Percentiles rank a stretch among this genome's conserved stretches.
phyloP scores from a whole-genome alignment of 2,888 invertebrate genomes.

The Campoplex capitator region DNA sequence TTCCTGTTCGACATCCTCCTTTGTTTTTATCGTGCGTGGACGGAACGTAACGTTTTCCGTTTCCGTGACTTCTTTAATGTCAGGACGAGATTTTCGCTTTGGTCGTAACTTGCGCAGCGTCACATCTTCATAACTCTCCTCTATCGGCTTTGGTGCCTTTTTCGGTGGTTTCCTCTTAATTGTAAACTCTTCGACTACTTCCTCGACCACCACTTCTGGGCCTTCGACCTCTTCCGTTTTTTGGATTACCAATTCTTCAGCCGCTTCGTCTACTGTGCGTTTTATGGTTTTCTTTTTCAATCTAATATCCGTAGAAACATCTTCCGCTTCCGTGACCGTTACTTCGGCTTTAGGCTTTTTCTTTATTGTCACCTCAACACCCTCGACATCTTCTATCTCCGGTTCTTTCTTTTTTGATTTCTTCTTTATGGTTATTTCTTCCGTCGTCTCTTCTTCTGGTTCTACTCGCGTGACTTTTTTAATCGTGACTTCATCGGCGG shows the following conservation, averaged over 20 bases:
- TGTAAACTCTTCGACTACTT: slow-evolving; percentile 85
- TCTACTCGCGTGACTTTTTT: slow-evolving; percentile 74
- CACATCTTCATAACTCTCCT: slow-evolving; percentile 89
- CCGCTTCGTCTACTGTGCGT: slow-evolving; percentile 76
- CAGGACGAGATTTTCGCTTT: slow-evolving; percentile 88
- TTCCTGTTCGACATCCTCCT: slow-evolving; percentile 95
- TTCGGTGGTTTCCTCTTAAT: slow-evolving; percentile 86
- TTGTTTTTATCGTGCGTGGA: slow-evolving; percentile 91
- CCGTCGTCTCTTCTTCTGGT: slow-evolving; percentile 74
- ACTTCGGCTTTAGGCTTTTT: slow-evolving; percentile 76
- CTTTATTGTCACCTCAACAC: slow-evolving; percentile 76
- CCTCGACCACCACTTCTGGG: slow-evolving; percentile 75
- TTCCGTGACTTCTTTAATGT: slow-evolving; percentile 90
- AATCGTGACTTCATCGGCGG: slow-evolving; percentile 84
- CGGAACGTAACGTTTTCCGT: slow-evolving; percentile 93
- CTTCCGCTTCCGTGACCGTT: slow-evolving; percentile 73
- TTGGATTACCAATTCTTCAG: slow-evolving; percentile 77
- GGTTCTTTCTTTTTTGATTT: slow-evolving; percentile 72
- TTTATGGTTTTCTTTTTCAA: slow-evolving; percentile 81
- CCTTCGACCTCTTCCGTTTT: slow-evolving; percentile 73
- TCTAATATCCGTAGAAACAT: slow-evolving; percentile 84
- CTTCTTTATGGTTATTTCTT: slow-evolving; percentile 67
- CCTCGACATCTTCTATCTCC: slow-evolving; percentile 72
- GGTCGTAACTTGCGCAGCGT: slow-evolving; percentile 91
- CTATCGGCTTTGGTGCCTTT: slow-evolving; percentile 84